Evolutionary conservation across 1,140 invertebrate genomes (phyloP).

Genomic region (Octopus sinensis): DNA sequence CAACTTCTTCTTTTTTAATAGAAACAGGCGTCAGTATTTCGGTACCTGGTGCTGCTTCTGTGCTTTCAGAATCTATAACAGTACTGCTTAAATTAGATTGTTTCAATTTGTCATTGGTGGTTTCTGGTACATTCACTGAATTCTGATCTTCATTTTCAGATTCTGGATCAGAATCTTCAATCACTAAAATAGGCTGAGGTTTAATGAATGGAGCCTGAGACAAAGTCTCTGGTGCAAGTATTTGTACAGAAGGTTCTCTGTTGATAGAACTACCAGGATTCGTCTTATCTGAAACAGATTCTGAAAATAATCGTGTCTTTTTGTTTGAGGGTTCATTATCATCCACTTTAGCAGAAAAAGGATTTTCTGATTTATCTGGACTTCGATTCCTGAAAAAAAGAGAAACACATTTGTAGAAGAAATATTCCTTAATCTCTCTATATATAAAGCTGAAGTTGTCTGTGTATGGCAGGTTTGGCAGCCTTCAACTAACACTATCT

Average conservation of each 20-base stretch:
- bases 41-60: no score
- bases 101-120: no score
- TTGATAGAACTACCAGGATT: background rate
- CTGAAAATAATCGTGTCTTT: background rate
- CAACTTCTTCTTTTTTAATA: no score
- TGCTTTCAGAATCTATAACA: no score
- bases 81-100: no score
- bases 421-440: no score
- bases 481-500: no score
- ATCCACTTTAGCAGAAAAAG: background rate
- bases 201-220: background rate
- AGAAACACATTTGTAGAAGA: background rate
- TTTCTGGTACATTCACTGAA: no score
- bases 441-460: no score
- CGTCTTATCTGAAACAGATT: background rate
- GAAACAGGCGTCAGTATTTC: no score
- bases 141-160: no score
- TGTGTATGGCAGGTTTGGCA: no score
- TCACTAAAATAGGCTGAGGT: background rate
- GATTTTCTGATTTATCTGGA: background rate
- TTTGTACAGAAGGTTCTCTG: background rate
- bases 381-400: background rate
- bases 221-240: background rate
- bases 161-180: background rate
- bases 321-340: background rate